Conservation (phyloP, 2,888 invertebrate genomes). For the Orthonychiurus folsomi region DNA sequence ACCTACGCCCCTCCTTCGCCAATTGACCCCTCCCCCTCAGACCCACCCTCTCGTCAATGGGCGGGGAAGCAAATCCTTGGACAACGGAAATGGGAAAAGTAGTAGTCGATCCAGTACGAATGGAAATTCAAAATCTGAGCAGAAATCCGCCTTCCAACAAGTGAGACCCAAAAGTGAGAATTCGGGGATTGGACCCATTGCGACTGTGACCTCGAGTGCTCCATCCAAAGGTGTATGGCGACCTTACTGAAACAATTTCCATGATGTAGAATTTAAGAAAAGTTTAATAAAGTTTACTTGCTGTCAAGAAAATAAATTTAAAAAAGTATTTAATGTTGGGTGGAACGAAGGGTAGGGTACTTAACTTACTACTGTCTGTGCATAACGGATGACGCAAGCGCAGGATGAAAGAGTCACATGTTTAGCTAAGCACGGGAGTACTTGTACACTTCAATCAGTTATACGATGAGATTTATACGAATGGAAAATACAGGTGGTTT, state of each 20-base stretch:
- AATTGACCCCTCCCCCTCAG: constrained; percentile 12
- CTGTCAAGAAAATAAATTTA: too few relatives aligned
- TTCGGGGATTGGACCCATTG: constrained; percentile 24
- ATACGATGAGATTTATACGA: neutral
- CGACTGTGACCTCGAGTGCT: constrained; percentile 30
- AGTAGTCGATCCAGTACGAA: neutral
- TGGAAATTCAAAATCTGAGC: constrained; percentile 3
- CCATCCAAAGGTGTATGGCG: constrained; percentile 38
- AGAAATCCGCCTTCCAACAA: constrained; percentile 36
- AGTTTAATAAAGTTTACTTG: too few relatives aligned
- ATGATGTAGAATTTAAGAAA: neutral
- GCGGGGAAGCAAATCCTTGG: neutral
- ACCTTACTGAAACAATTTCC: constrained; percentile 26
- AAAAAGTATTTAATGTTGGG: too few relatives aligned
- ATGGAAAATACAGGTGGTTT: too few relatives aligned
- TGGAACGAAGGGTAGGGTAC: too few relatives aligned
- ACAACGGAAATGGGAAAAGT: neutral
- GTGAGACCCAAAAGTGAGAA: constrained; percentile 34
- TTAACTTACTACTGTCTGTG: too few relatives aligned
- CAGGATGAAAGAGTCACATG: too few relatives aligned
- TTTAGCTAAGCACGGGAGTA: too few relatives aligned
- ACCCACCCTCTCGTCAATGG: constrained; percentile 7
- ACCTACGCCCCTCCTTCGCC: constrained; percentile 6
- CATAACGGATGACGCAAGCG: too few relatives aligned
- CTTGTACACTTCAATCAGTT: neutral